Base-by-base conservation (phyloP, 2,888 invertebrate genomes). In the Amphimallon solstitiale region DNA sequence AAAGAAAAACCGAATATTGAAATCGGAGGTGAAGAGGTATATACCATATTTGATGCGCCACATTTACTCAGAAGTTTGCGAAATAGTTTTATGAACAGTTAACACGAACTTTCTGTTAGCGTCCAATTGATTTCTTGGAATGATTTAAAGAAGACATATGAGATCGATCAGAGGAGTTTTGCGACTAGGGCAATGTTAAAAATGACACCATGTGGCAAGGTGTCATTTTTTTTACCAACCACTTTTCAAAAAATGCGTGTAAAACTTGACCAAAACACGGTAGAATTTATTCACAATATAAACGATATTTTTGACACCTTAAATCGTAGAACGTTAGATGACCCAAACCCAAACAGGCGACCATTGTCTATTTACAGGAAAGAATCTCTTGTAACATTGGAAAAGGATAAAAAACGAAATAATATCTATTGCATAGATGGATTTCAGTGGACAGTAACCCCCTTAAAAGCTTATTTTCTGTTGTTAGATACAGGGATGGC, bases 51-150 rank as follows among this genome's bases (percentile, higher is more conserved):
- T 51, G 70, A 72, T 56, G 54, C 60, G 9, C 71, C 70, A 2
- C 70, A 72, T 62, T 48, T 73, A 45, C 5, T 73, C 7, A 72
- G 71, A 65, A 63, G 54, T 10, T 46, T 59, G 23, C 54, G 65
- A 61, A 66, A 64, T 40, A 68, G 60, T 66, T 61, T 72, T 45
- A 56, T 54, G 23, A 48, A 49, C 3, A 23, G 4, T 2, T 37
- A 29, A 54, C 15, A 60, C 14, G 38, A 54, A 35, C 51, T 70
- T 40, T 10, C 49, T 38, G 51, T 68, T 46, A 40, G 63, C 51
- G 62, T 65, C 0, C 61, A 67, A 14, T 10, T 6, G n/a, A 51
- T 71, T 10, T 64, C 67, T 14, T 72, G 66, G 63, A 45, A 29
- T 21, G 66, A 67, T 52, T 62, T 70, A 51, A 40, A 43, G 17